A percentile compares a stretch with the other conserved stretches of the same genome.
Conservation (phyloP, 2,888 invertebrate genomes). For the Andrena bicolor region DNA sequence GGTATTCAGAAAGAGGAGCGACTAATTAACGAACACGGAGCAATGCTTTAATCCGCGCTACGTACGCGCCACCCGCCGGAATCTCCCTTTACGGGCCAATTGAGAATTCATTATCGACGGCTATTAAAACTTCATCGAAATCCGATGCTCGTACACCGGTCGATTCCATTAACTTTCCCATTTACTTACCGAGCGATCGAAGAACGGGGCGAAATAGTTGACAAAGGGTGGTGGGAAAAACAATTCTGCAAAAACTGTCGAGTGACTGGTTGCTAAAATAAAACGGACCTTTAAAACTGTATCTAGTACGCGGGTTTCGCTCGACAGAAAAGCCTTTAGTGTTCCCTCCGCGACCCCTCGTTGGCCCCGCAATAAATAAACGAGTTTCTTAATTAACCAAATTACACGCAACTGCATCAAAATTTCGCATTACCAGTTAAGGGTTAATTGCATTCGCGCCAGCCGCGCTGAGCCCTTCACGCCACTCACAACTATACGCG, state of each 20-base stretch:
- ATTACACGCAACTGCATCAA: slow-evolving; percentile 71
- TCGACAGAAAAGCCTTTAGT: neutral
- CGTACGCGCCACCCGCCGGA: slow-evolving; percentile 22
- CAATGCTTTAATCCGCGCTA: slow-evolving; percentile 33
- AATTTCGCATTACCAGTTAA: slow-evolving; percentile 74
- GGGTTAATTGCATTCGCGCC: slow-evolving; percentile 74
- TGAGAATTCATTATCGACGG: slow-evolving; percentile 63
- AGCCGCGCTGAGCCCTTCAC: slow-evolving; percentile 71
- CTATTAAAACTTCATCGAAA: slow-evolving; percentile 63
- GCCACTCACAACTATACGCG: slow-evolving; percentile 69
- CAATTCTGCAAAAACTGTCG: slow-evolving; percentile 18
- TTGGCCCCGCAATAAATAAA: slow-evolving; percentile 51
- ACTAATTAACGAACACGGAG: slow-evolving; percentile 4
- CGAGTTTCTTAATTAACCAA: slow-evolving; percentile 73
- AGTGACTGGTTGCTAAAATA: slow-evolving; percentile 41
- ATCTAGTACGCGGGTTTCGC: neutral
- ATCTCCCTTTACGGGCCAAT: slow-evolving; percentile 46
- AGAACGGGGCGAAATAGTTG: slow-evolving; percentile 28
- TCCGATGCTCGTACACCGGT: slow-evolving; percentile 41
- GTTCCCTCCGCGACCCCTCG: slow-evolving; percentile 3
- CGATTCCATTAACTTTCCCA: slow-evolving; percentile 60
- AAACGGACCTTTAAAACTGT: slow-evolving; percentile 32
- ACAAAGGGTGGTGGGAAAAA: neutral
- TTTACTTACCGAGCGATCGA: slow-evolving; percentile 18
- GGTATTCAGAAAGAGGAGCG: neutral